Conservation (phyloP, 2,113 vertebrate species). For the Mus pahari region DNA sequence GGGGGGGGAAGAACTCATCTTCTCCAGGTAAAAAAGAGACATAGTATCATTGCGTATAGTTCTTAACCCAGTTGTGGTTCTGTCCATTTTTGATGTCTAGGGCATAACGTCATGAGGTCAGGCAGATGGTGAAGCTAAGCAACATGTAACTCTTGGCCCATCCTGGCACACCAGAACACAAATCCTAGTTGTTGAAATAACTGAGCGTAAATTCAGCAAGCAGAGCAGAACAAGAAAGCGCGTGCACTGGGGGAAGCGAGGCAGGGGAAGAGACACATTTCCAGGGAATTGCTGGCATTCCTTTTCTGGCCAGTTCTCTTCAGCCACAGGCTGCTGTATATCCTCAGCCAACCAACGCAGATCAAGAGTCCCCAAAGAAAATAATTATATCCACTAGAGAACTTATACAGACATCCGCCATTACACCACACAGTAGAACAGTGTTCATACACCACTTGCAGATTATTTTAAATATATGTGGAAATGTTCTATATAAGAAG, state of each 20-base stretch:
- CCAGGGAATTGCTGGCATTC: background rate
- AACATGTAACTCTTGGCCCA: background rate
- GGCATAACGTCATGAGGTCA: background rate
- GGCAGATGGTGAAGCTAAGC: background rate
- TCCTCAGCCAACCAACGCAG: background rate
- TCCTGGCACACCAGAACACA: too few relatives aligned
- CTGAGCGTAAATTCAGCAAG: background rate
- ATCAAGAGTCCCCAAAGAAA: background rate
- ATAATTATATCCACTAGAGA: background rate
- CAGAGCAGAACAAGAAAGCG: background rate
- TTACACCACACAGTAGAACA: too few relatives aligned
- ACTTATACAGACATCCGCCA: background rate
- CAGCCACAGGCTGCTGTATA: background rate
- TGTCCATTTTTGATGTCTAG: background rate
- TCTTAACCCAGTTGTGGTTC: background rate
- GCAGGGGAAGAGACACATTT: background rate
- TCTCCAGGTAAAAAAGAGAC: background rate
- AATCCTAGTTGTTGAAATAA: background rate
- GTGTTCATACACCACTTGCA: background rate
- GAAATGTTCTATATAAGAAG: background rate
- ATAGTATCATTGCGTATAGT: background rate
- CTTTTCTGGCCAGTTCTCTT: background rate
- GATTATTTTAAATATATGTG: background rate
- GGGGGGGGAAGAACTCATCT: background rate
- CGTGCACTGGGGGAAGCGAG: rapidly evolving